Conservation (phyloP, 64 coral and sea anemone genomes). For the Dendronephthya gigantea region DNA sequence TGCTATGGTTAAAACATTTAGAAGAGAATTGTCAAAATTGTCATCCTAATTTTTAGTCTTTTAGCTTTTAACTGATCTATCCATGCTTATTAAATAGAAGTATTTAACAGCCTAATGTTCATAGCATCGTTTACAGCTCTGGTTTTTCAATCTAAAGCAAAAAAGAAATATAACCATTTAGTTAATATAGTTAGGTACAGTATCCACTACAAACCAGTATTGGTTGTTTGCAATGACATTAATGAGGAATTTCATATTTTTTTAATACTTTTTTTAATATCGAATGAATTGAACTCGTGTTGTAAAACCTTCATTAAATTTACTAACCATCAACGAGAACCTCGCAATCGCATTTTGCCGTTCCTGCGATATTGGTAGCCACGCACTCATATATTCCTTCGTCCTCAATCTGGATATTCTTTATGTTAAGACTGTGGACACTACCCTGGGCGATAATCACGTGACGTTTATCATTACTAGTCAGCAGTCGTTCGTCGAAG, state of each 20-base stretch:
- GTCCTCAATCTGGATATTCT: background rate
- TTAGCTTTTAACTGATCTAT: background rate
- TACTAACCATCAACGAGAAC: background rate
- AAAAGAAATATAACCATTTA: background rate
- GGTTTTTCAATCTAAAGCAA: background rate
- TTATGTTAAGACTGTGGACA: background rate
- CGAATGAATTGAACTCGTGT: background rate
- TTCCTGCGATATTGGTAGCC: background rate
- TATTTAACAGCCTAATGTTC: background rate
- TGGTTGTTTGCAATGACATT: too few relatives aligned
- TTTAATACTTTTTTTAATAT: background rate
- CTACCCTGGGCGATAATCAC: background rate
- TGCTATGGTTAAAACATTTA: background rate
- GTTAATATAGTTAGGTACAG: background rate
- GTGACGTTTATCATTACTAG: background rate
- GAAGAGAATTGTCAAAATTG: background rate
- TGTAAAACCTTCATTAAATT: background rate
- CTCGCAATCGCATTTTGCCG: background rate
- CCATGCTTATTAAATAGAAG: background rate
- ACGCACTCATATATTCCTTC: slow-evolving; percentile 5
- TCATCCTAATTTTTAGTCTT: background rate
- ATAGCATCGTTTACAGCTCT: background rate
- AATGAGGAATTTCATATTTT: too few relatives aligned
- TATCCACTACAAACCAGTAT: too few relatives aligned
- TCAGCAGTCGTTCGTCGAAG: background rate